Conservation (phyloP, 1,140 invertebrate species). For the Drosophila elegans region DNA sequence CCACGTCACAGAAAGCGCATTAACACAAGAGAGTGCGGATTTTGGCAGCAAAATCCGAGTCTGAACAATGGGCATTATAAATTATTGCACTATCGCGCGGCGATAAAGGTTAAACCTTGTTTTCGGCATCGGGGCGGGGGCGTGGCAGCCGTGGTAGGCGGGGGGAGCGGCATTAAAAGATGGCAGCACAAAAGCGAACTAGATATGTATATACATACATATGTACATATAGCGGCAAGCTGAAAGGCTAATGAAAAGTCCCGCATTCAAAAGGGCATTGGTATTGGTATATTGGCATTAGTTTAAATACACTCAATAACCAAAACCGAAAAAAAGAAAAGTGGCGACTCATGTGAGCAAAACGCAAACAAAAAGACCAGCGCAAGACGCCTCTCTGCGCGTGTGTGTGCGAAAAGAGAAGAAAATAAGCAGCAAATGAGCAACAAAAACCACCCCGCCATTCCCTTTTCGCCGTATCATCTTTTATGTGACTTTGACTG, state of each 20-base stretch:
- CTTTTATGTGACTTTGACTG: slow-evolving; percentile 66
- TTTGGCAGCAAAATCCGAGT: slow-evolving; percentile 47
- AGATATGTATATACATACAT: slow-evolving; percentile 57
- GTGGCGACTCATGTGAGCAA: slow-evolving; percentile 66
- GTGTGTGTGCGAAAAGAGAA: slow-evolving; percentile 50
- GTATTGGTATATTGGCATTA: slow-evolving; percentile 64
- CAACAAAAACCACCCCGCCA: slow-evolving; percentile 57
- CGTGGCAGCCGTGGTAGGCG: slow-evolving; percentile 33
- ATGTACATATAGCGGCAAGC: slow-evolving; percentile 51
- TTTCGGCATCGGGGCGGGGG: slow-evolving; percentile 56
- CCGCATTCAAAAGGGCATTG: slow-evolving; percentile 45
- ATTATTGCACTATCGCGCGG: slow-evolving; percentile 21
- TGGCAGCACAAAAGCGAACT: slow-evolving; percentile 70
- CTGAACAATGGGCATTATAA: slow-evolving; percentile 27
- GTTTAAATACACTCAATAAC: slow-evolving; percentile 57
- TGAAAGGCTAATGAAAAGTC: slow-evolving; percentile 49
- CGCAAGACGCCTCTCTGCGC: slow-evolving; percentile 61
- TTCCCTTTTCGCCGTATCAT: slow-evolving; percentile 45
- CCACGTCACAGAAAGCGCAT: slow-evolving; percentile 66
- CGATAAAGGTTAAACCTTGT: slow-evolving; percentile 58
- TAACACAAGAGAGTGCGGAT: slow-evolving; percentile 50
- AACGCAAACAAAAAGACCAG: slow-evolving; percentile 70
- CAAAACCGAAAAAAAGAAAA: slow-evolving; percentile 62
- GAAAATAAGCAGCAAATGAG: slow-evolving; percentile 54
- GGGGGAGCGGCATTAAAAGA: slow-evolving; percentile 73